Evolutionary conservation across 2,888 invertebrate species (phyloP).

Genomic region (Dynastes tityus): DNA sequence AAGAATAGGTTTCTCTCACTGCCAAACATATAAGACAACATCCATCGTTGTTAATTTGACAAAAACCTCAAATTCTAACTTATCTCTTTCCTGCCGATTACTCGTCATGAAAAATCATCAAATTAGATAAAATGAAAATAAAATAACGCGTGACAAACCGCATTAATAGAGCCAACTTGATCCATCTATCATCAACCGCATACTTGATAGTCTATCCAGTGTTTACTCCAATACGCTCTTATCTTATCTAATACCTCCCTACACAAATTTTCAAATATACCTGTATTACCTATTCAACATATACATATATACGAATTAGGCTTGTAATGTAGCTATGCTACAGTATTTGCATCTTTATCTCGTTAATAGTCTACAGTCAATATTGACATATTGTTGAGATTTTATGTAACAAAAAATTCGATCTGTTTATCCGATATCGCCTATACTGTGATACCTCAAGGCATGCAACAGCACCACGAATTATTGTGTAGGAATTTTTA

Average conservation of each 20-base stretch:
- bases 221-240: conserved; percentile 7
- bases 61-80: too few species aligned
- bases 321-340: not conserved
- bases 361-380: conserved; percentile 44
- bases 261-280: conserved; percentile 7
- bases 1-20: too few species aligned
- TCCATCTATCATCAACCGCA: conserved; percentile 1
- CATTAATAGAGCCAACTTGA: not conserved
- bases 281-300: not conserved
- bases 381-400: conserved; percentile 50
- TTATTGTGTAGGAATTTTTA: not conserved
- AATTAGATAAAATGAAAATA: too few species aligned
- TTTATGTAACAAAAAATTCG: conserved; percentile 47
- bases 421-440: conserved; percentile 36
- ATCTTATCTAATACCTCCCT: conserved; percentile 9
- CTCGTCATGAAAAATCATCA: too few species aligned
- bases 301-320: not conserved
- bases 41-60: too few species aligned
- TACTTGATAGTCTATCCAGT: conserved; percentile 5
- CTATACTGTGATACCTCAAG: not conserved
- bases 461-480: not conserved
- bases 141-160: too few species aligned
- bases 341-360: conserved; percentile 44
- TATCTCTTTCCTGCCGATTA: too few species aligned
- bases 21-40: too few species aligned